These are phyloP conservation scores for Clarias gariepinus DNA, from an alignment of 2,113 vertebrate species.

Conservation along the genomic window DNA sequence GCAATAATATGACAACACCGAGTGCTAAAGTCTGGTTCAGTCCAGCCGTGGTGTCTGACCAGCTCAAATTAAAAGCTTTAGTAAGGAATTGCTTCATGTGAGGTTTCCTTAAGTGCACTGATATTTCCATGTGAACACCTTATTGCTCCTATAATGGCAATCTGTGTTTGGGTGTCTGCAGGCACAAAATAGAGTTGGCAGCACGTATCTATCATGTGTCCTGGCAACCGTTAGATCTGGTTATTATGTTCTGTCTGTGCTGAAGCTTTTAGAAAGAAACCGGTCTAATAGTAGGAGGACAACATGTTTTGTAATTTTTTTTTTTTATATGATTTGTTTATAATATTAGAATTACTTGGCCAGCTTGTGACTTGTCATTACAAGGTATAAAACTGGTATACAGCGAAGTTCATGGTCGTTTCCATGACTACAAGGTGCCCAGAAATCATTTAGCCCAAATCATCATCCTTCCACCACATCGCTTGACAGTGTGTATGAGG, in stretches of 20 bases:
- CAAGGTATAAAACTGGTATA: too few species aligned
- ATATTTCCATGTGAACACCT: conserved; percentile 20
- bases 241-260: background rate
- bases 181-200: conserved; percentile 3
- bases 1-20: conserved; percentile 5
- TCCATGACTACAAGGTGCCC: too few species aligned
- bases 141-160: conserved; percentile 1
- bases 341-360: background rate
- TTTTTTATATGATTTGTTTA: background rate
- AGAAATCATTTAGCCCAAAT: too few species aligned
- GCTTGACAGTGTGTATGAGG: too few species aligned
- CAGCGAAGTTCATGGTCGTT: too few species aligned
- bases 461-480: too few species aligned
- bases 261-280: background rate
- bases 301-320: conserved; percentile 24
- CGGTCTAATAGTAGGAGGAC: background rate
- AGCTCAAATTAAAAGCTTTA: conserved; percentile 26
- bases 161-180: conserved; percentile 8
- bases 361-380: background rate
- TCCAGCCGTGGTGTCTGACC: conserved; percentile 6
- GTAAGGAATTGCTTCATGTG: conserved; percentile 21
- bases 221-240: background rate
- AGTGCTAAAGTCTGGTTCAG: background rate
- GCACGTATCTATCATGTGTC: background rate
- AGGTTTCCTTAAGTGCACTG: background rate